A percentile compares a stretch with the other conserved stretches of the same genome.
phyloP scores from a whole-genome alignment of 2,888 invertebrate species.

The Drosophila cyrtoloma region DNA sequence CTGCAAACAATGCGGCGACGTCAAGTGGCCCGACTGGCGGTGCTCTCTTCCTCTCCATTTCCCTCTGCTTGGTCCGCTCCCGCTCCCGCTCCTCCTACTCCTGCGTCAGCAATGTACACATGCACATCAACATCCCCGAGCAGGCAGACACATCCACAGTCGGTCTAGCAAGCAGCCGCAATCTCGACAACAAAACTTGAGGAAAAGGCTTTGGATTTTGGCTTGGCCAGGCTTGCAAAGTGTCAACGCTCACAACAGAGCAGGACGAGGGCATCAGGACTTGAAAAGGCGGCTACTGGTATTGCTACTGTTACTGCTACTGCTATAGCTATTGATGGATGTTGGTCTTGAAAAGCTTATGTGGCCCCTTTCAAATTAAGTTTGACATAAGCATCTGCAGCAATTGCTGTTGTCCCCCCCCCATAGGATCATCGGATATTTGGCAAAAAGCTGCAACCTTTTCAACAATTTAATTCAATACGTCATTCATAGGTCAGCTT shows the following conservation, averaged over 20 bases:
- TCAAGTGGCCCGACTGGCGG: conserved; percentile 59
- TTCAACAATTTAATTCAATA: neutral
- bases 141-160: neutral
- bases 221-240: conserved; percentile 26
- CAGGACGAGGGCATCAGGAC: conserved; percentile 32
- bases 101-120: neutral
- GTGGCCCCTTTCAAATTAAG: conserved; percentile 18
- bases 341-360: conserved; percentile 23
- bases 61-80: too few relatives aligned
- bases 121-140: neutral
- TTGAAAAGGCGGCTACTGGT: conserved; percentile 22
- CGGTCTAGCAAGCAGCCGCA: conserved; percentile 3
- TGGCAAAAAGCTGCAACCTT: neutral
- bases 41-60: neutral
- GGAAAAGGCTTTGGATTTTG: conserved; percentile 24
- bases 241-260: conserved; percentile 41
- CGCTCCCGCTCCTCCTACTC: neutral
- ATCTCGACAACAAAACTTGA: conserved; percentile 35
- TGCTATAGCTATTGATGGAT: conserved; percentile 3
- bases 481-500: neutral
- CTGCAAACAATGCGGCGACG: conserved; percentile 71
- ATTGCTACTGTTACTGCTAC: neutral
- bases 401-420: neutral
- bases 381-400: conserved; percentile 10
- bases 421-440: neutral